Evolutionary conservation across 2,797 vertebrate genomes (phyloP).

Genomic region (Rallus crepitans): DNA sequence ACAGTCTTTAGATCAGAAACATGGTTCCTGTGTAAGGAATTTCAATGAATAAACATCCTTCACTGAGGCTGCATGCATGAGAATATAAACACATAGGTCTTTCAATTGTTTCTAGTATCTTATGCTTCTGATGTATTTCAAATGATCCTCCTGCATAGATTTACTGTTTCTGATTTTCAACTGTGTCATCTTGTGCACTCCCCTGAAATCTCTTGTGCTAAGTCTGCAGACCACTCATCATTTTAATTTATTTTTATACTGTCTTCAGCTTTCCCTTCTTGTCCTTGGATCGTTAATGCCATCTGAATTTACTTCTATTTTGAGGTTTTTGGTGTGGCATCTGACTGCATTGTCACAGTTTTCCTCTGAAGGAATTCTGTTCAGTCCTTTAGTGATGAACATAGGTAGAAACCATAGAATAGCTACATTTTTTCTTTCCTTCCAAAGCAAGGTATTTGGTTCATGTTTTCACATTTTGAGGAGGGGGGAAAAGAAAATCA

Average conservation of each 20-base stretch:
- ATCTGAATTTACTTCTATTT: neutral
- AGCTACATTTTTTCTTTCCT: neutral
- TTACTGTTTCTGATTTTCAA: neutral
- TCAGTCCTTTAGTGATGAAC: neutral
- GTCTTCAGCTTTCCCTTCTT: neutral
- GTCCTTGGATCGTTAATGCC: neutral
- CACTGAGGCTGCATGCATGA: neutral
- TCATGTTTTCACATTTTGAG: neutral
- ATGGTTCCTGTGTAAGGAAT: neutral
- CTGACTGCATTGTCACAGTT: neutral
- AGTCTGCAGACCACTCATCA: neutral
- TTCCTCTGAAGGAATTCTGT: neutral
- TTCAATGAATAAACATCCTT: neutral
- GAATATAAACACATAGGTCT: neutral
- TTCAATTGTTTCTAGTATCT: neutral
- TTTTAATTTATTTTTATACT: neutral
- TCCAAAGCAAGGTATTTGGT: neutral
- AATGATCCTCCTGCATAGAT: neutral
- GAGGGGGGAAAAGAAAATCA: neutral
- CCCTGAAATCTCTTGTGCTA: neutral
- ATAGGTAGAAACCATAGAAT: neutral
- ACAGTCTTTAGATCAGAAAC: neutral
- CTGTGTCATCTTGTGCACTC: neutral
- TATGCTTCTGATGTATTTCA: neutral
- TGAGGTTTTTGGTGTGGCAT: neutral